Conservation (phyloP, 2,888 invertebrate species). For the Dorcus parallelipipedus region DNA sequence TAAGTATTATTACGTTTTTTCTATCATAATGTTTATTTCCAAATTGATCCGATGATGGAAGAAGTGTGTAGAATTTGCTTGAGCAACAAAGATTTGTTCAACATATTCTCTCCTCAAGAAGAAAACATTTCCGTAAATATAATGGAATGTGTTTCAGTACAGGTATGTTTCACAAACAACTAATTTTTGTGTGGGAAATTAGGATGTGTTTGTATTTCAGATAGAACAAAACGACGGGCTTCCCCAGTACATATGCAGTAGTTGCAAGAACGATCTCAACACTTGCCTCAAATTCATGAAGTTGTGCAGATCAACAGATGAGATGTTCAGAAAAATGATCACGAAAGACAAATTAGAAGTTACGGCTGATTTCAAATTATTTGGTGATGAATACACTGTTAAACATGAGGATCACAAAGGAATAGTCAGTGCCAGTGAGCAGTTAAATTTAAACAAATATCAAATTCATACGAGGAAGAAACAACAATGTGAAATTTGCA, state of each 20-base stretch:
- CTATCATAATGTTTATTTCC: not conserved
- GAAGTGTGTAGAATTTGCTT: not conserved
- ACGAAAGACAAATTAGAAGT: not conserved
- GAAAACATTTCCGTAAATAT: not conserved
- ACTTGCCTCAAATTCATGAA: conserved; percentile 26
- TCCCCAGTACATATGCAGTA: conserved; percentile 27
- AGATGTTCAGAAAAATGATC: not conserved
- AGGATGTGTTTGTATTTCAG: conserved; percentile 10
- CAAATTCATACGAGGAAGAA: not conserved
- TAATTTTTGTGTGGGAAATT: too few relatives aligned
- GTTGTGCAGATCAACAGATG: conserved; percentile 26
- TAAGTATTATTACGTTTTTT: not conserved
- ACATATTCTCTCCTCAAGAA: not conserved
- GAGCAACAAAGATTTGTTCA: not conserved
- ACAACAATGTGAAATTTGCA: not conserved
- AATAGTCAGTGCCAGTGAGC: not conserved
- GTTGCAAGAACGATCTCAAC: conserved; percentile 25
- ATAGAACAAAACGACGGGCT: conserved; percentile 24
- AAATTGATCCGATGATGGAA: not conserved
- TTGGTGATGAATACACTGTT: too few relatives aligned
- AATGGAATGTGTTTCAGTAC: not conserved
- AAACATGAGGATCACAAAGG: too few relatives aligned
- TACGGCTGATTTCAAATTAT: too few relatives aligned
- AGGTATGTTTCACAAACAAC: not conserved
- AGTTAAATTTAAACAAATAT: not conserved